Evolutionary conservation across 2,888 invertebrate genomes (phyloP).

Genomic region (Ectemnius continuus): DNA sequence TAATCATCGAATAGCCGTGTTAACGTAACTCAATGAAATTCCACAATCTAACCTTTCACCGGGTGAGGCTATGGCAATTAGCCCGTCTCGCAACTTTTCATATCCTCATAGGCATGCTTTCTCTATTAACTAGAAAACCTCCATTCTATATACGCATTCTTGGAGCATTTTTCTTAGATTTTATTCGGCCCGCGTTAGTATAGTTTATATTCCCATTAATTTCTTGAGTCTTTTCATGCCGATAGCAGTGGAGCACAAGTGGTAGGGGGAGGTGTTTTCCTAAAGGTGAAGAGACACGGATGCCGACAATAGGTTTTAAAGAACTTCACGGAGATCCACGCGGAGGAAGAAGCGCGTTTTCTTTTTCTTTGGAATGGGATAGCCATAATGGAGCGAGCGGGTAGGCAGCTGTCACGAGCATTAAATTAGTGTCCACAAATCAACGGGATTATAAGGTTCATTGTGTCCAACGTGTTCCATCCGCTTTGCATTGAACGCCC

Average conservation of each 20-base stretch:
- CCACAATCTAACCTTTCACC: background rate
- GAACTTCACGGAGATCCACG: conserved; percentile 34
- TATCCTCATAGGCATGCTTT: conserved; percentile 1
- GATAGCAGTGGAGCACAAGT: background rate
- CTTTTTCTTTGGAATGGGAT: conserved; percentile 69
- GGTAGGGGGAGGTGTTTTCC: background rate
- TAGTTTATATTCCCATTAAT: no score
- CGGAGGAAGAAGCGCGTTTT: conserved; percentile 28
- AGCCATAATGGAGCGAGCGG: conserved; percentile 69
- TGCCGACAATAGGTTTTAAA: conserved; percentile 43
- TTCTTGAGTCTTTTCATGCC: no score
- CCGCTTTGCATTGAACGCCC: conserved; percentile 34
- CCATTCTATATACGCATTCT: no score
- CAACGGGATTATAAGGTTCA: conserved; percentile 62
- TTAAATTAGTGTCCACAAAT: conserved; percentile 75
- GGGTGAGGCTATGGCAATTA: background rate
- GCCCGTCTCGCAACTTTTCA: background rate
- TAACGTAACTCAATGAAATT: conserved; percentile 8
- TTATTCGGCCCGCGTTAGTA: no score
- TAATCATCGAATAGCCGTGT: conserved; percentile 21
- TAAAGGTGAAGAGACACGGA: background rate
- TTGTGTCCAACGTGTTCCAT: conserved; percentile 47
- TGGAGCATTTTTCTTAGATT: no score
- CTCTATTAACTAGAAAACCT: background rate
- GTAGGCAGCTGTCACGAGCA: conserved; percentile 61